Evolutionary conservation across 2,888 invertebrate genomes (phyloP).

Genomic region (Dendrolimus pini): DNA sequence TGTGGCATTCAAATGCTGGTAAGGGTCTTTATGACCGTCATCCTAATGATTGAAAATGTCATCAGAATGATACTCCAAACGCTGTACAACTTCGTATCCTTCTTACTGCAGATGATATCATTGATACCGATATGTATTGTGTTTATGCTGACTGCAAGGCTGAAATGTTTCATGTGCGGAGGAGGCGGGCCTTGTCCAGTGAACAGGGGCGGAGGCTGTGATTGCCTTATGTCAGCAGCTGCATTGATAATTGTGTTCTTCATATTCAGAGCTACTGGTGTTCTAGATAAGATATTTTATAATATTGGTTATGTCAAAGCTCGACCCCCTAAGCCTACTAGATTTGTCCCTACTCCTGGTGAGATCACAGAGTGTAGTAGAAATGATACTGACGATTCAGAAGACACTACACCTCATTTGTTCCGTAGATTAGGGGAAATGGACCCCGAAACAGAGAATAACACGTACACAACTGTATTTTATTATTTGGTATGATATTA

Average conservation of each 20-base stretch:
- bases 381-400: slow-evolving; percentile 25
- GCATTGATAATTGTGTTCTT: slow-evolving; percentile 46
- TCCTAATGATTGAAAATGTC: slow-evolving; percentile 59
- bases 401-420: slow-evolving; percentile 1
- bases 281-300: slow-evolving; percentile 52
- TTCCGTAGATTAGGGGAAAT: background rate
- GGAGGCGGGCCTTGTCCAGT: slow-evolving; percentile 52
- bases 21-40: slow-evolving; percentile 54
- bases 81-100: slow-evolving; percentile 56
- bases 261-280: slow-evolving; percentile 50
- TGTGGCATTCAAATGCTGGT: slow-evolving; percentile 58
- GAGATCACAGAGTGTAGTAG: slow-evolving; percentile 49
- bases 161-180: slow-evolving; percentile 56
- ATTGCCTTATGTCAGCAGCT: slow-evolving; percentile 48
- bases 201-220: slow-evolving; percentile 47
- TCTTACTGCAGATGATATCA: slow-evolving; percentile 51
- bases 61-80: slow-evolving; percentile 56
- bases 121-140: slow-evolving; percentile 56
- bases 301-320: slow-evolving; percentile 50
- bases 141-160: slow-evolving; percentile 44
- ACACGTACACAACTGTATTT: slow-evolving; percentile 24
- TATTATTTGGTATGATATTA: slow-evolving; percentile 26
- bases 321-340: slow-evolving; percentile 14
- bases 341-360: slow-evolving; percentile 42
- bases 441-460: background rate